Percentiles rank a stretch among this genome's conserved stretches.
Conservation (phyloP, 1,140 invertebrate genomes). For the Diorhabda carinulata region DNA sequence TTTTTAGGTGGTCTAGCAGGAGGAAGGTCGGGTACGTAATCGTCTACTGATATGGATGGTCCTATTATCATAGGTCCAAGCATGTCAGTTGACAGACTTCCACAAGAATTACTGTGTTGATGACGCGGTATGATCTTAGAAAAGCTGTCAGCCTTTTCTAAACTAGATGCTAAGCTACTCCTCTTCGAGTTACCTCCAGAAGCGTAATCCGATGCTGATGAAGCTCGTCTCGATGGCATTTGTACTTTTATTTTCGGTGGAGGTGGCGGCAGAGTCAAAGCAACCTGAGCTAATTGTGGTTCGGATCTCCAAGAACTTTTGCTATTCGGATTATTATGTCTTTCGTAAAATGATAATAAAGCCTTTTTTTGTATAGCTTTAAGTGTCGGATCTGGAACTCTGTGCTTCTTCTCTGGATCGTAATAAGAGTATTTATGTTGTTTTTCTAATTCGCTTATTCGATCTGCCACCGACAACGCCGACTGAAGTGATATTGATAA, state of each 20-base stretch:
- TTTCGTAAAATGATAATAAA: constrained; percentile 77
- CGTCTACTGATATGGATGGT: constrained; percentile 61
- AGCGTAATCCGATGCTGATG: constrained; percentile 66
- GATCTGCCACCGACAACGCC: constrained; percentile 66
- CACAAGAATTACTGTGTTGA: constrained; percentile 60
- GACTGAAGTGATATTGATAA: constrained; percentile 42
- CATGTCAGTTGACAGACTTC: constrained; percentile 57
- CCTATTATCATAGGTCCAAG: constrained; percentile 62
- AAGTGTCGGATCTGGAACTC: constrained; percentile 70
- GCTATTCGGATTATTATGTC: constrained; percentile 52
- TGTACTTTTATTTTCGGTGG: constrained; percentile 55
- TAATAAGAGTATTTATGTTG: constrained; percentile 65
- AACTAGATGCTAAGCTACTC: constrained; percentile 39
- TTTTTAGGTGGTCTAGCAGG: constrained; percentile 70
- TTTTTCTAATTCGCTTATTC: constrained; percentile 70
- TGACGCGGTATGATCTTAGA: constrained; percentile 48
- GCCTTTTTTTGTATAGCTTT: constrained; percentile 87
- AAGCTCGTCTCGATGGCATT: constrained; percentile 57
- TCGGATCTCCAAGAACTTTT: constrained; percentile 58
- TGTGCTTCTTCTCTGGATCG: constrained; percentile 72
- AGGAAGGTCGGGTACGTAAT: constrained; percentile 66
- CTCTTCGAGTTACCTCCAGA: constrained; percentile 50
- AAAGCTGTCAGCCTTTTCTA: constrained; percentile 32
- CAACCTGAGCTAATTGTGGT: constrained; percentile 53
- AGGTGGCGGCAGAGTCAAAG: constrained; percentile 49